Base-by-base conservation (phyloP, 2,797 vertebrate genomes). In the Hozukius guyotensis region DNA sequence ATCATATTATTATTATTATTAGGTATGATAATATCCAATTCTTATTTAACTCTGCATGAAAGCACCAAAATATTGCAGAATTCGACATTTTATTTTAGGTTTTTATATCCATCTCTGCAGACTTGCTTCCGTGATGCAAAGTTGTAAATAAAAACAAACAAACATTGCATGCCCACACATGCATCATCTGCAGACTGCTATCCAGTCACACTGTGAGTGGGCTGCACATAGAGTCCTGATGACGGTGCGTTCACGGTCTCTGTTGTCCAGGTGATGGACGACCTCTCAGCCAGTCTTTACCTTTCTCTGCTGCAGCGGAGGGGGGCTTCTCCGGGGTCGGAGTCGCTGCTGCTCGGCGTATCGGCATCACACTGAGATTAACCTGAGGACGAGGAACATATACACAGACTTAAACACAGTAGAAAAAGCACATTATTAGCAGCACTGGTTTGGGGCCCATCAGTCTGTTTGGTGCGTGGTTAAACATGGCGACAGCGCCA, bases 321-420 rank as follows among this genome's bases (percentile, higher is more conserved):
- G 97, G 93, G 53, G 80, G 77, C 66, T 97, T 97, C 94, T 99
- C 98, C 93, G 96, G 96, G 62, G 97, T 94, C 3, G 97, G 95
- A 72, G 96, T 94, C 46, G 96, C 97, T 88, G 98, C 95, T 22
- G 97, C 92, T 91, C 98, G 96, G 60, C 98, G 97, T 93, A 99
- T 99, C 0, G 98, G 98, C 98, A 99, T 99, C 60, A 94, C 91
- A 86, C 73, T 20, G 36, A 72, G 65, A 67, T 81, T 78, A 13
- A 81, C 84, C 92, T 94, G 82, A 16, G 68, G 0, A 38, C 14
- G 61, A 53, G 18, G 27, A 5, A 53, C 62, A 34, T 55, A 2
- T 38, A 72, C 10, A 7, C 31, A 32, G 31, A 38, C 1, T 38
- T 13, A 38, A 38, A 38, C 12, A 38, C 36, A 38, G 36, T 5